A percentile compares a stretch with the other conserved stretches of the same genome.
Conservation (phyloP, 2,888 invertebrate species). For the Pachycephus smyrnensis region DNA sequence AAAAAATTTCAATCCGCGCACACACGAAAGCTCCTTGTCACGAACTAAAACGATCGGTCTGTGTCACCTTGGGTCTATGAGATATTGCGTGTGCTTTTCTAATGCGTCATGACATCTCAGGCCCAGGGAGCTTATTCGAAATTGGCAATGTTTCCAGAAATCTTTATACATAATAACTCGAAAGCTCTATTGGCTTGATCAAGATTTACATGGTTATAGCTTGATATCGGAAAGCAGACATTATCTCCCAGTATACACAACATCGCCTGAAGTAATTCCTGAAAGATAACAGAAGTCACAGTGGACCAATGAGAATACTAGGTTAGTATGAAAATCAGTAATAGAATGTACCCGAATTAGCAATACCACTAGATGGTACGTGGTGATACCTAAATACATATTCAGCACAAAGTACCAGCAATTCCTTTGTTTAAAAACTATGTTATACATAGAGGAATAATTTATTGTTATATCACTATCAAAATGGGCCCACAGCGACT, state of each 20-base stretch:
- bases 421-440: background rate
- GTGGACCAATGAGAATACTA: background rate
- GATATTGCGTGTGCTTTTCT: background rate
- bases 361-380: too few species aligned
- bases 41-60: conserved; percentile 44
- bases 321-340: background rate
- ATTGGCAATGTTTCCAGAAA: conserved; percentile 24
- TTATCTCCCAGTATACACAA: conserved; percentile 13
- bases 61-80: conserved; percentile 18
- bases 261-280: background rate
- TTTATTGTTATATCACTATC: background rate
- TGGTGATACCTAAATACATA: background rate
- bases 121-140: too few species aligned
- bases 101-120: conserved; percentile 1
- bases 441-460: background rate
- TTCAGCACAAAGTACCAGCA: background rate
- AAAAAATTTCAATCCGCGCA: conserved; percentile 38
- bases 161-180: conserved; percentile 19
- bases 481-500: background rate
- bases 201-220: conserved; percentile 27
- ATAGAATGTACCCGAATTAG: too few species aligned
- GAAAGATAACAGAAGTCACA: conserved; percentile 6
- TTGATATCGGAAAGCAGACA: conserved; percentile 11
- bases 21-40: conserved; percentile 32
- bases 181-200: conserved; percentile 13